These are phyloP conservation scores for Euzophera pinguis DNA, from an alignment of 2,888 invertebrate genomes.

Conservation along the genomic window DNA sequence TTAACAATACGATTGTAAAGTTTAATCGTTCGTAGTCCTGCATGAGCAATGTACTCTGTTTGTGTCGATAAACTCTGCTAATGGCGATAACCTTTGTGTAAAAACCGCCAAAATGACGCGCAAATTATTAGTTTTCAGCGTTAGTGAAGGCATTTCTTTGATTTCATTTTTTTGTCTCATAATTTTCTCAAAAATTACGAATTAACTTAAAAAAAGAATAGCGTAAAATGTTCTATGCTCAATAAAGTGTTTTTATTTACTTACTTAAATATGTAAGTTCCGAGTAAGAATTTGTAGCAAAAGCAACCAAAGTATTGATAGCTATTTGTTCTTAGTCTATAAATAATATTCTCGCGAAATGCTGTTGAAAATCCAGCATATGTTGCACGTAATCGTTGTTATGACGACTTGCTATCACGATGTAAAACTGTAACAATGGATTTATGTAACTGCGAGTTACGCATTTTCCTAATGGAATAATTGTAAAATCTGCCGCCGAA, in stretches of 20 bases:
- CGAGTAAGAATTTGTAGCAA: no score
- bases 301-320: no score
- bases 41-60: conserved; percentile 1
- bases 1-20: not conserved
- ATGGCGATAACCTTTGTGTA: conserved; percentile 11
- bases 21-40: conserved; percentile 1
- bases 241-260: no score
- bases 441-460: conserved; percentile 55
- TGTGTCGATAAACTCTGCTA: conserved; percentile 9
- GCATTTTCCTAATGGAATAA: conserved; percentile 36
- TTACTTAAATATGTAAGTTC: no score
- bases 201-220: no score
- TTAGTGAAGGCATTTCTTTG: not conserved
- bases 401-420: conserved; percentile 32
- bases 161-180: no score
- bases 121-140: not conserved
- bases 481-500: no score
- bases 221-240: no score
- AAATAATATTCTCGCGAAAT: no score
- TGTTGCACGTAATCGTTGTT: conserved; percentile 35
- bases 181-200: no score
- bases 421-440: conserved; percentile 55
- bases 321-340: no score
- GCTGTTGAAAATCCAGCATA: conserved; percentile 6
- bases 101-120: conserved; percentile 8